A percentile compares a stretch with the other conserved stretches of the same genome.
phyloP scores from a whole-genome alignment of 53 echinoderm and acorn worm species.

The Paelopatides confundens region DNA sequence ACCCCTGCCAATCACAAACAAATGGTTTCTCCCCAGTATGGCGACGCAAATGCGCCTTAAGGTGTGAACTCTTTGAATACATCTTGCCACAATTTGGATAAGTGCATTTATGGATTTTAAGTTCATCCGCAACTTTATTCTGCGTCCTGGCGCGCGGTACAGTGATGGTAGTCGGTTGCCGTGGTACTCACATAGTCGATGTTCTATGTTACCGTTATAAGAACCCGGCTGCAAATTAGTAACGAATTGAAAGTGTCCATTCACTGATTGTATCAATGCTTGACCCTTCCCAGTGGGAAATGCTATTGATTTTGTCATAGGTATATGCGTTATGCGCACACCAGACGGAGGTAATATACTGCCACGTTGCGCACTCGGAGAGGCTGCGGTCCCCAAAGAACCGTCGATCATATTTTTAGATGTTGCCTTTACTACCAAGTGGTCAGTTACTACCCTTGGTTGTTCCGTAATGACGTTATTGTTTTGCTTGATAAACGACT shows the following conservation, averaged over 20 bases:
- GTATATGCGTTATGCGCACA: conserved; percentile 89
- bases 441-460: neutral
- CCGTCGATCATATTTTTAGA: neutral
- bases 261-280: conserved; percentile 12
- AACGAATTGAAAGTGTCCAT: conserved; percentile 32
- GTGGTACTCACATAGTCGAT: neutral
- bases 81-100: conserved; percentile 99
- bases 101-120: conserved; percentile 96
- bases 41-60: conserved; percentile 92
- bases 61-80: conserved; percentile 98
- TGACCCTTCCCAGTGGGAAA: neutral
- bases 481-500: neutral
- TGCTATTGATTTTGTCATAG: conserved; percentile 52
- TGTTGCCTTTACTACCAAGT: neutral
- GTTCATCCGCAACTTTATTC: conserved; percentile 91
- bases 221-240: conserved; percentile 2
- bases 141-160: conserved; percentile 25
- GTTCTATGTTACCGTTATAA: neutral
- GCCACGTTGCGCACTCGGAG: neutral
- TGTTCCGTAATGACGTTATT: neutral
- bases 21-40: conserved; percentile 99
- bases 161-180: conserved; percentile 4
- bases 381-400: neutral
- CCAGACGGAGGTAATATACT: conserved; percentile 86
- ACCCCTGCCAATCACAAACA: conserved; percentile 96